Conservation (phyloP, 92 coral and sea anemone genomes). For the Chrysogorgia sp. region DNA sequence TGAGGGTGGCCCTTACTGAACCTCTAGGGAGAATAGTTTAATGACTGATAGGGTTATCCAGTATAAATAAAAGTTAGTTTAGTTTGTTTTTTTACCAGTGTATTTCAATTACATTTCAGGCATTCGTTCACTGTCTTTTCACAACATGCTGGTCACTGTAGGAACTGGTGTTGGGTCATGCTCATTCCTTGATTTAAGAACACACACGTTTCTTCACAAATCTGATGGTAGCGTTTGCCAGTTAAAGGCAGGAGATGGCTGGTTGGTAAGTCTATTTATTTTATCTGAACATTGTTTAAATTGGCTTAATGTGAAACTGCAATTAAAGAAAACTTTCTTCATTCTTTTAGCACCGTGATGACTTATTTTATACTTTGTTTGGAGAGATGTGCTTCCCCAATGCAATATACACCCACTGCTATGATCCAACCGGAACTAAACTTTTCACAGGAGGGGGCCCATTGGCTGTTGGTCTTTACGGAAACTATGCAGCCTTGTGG, state of each 20-base stretch:
- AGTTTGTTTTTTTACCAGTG: no score
- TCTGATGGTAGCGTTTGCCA: slow-evolving; percentile 53
- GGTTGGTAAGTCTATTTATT: slow-evolving; percentile 97
- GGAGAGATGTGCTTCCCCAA: slow-evolving; percentile 78
- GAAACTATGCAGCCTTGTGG: slow-evolving; percentile 96
- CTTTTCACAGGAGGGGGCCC: slow-evolving; percentile 97
- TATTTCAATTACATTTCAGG: slow-evolving; percentile 49
- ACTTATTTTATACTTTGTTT: slow-evolving; percentile 63
- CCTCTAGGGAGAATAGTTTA: no score
- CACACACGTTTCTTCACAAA: slow-evolving; percentile 56
- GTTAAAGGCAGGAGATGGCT: slow-evolving; percentile 85
- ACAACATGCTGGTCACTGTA: slow-evolving; percentile 75
- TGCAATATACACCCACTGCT: slow-evolving; percentile 94
- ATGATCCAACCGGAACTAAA: slow-evolving; percentile 86
- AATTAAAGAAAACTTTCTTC: background rate
- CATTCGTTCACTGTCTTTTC: slow-evolving; percentile 89
- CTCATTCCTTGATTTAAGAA: slow-evolving; percentile 78
- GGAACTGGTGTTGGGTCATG: slow-evolving; percentile 93
- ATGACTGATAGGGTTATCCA: no score
- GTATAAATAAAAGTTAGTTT: no score
- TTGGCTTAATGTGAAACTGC: background rate
- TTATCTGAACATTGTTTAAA: no score
- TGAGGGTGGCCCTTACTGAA: no score
- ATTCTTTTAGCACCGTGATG: slow-evolving; percentile 33
- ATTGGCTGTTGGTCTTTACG: slow-evolving; percentile 80